phyloP scores from a whole-genome alignment of 2,113 vertebrate genomes.

The Pungitius pungitius region DNA sequence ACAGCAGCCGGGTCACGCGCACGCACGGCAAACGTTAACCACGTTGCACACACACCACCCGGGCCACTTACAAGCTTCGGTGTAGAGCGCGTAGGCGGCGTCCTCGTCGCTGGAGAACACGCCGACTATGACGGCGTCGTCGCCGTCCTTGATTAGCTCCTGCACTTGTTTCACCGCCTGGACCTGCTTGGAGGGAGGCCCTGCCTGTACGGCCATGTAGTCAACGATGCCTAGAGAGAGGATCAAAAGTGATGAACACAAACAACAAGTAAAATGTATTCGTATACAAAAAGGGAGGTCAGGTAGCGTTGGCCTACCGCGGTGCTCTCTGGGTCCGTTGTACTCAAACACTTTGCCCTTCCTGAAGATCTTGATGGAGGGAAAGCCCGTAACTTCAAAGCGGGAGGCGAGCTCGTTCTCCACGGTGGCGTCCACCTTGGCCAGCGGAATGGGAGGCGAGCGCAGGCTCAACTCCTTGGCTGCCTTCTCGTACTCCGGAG shows the following conservation, averaged over 20 bases:
- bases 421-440: constrained; percentile 89
- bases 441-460: constrained; percentile 88
- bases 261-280: not conserved
- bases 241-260: not conserved
- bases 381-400: constrained; percentile 90
- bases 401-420: constrained; percentile 87
- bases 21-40: not conserved
- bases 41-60: not conserved
- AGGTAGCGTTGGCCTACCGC: constrained; percentile 76
- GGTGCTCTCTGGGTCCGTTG: constrained; percentile 91
- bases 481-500: constrained; percentile 96
- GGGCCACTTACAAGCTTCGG: constrained; percentile 87
- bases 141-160: constrained; percentile 91
- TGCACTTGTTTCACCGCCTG: constrained; percentile 89
- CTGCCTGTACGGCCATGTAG: constrained; percentile 93
- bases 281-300: too few species aligned
- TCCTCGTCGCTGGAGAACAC: constrained; percentile 87
- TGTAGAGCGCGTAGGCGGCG: constrained; percentile 85
- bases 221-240: constrained; percentile 87
- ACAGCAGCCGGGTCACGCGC: not conserved
- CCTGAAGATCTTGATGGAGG: constrained; percentile 95
- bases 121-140: constrained; percentile 89
- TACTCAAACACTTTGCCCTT: constrained; percentile 93
- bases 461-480: constrained; percentile 88
- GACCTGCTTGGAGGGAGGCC: constrained; percentile 92